Evolutionary conservation across 2,888 invertebrate genomes (phyloP), one percentile per base, ranked within the genome.

Genomic region (Lordiphosa fenestrarum): DNA sequence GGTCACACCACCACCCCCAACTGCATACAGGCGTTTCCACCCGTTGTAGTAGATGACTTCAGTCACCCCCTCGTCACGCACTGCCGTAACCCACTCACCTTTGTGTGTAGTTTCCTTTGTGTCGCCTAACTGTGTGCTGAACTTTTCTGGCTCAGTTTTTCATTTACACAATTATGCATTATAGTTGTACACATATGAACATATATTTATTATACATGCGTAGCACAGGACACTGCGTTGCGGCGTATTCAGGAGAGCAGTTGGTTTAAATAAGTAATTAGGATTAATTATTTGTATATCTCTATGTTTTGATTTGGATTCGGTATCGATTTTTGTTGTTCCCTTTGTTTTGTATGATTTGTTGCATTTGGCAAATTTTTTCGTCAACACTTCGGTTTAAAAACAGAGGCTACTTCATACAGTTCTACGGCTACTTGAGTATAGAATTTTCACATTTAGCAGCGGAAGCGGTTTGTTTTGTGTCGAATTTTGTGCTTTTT

Each of bases 291-390:
- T 19, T 39, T 19, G 7, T n/a, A 25, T 42, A 42, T 42, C 10
- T 25, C 21, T 42, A 4, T n/a, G n/a, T 64, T 46, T 53, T 57
- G 55, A 64, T 49, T 55, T 61, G 58, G 38, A 56, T 59, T 51
- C 58, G 56, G 10, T 71, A 71, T 71, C 60, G 71, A 71, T 71
- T 71, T 71, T 72, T 52, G 25, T 56, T 56, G 46, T 47, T 42
- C 23, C 49, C 53, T 66, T 49, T 66, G 41, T 53, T 50, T 37
- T 4, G 13, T 38, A 15, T 44, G 30, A 4, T 38, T n/a, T 42
- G 15, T 23, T 41, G 19, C 53, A 33, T 41, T 38, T 19, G 40
- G 47, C 47, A 33, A 19, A 37, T 21, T 48, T 48, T 33, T 19
- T n/a, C 42, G 21, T 53, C 36, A 4, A 52, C 47, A 44, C 52